phyloP scores from a whole-genome alignment of 23 tunicate species.

The Clavelina lepadiformis region DNA sequence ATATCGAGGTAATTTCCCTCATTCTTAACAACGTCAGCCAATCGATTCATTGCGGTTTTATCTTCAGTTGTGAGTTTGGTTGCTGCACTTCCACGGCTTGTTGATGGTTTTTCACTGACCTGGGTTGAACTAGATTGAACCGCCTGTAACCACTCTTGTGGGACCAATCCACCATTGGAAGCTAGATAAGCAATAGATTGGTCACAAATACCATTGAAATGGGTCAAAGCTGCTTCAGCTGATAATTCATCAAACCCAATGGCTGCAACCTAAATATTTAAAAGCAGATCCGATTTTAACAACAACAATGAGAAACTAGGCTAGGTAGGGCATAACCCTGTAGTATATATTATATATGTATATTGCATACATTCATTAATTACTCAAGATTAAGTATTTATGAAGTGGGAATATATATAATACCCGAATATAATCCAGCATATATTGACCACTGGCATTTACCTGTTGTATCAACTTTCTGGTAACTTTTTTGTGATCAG shows the following conservation, averaged over 20 bases:
- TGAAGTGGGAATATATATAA: too few species aligned
- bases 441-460: neutral
- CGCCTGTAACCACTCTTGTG: constrained; percentile 31
- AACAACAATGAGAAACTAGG: neutral
- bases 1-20: constrained; percentile 57
- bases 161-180: constrained; percentile 18
- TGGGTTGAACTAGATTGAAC: neutral
- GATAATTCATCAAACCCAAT: constrained; percentile 47
- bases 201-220: constrained; percentile 30
- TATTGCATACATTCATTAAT: too few species aligned
- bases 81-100: neutral
- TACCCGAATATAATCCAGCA: too few species aligned
- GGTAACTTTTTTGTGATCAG: neutral
- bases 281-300: neutral
- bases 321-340: neutral
- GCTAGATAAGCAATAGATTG: constrained; percentile 40
- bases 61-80: constrained; percentile 39
- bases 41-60: constrained; percentile 23
- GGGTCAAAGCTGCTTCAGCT: constrained; percentile 38
- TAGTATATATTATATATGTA: too few species aligned
- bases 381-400: too few species aligned
- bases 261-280: constrained; percentile 18
- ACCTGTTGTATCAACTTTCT: constrained; percentile 20
- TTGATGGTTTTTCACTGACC: neutral
- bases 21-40: constrained; percentile 35